phyloP scores from a whole-genome alignment of 2,888 invertebrate species.

The Abscondita cerata region DNA sequence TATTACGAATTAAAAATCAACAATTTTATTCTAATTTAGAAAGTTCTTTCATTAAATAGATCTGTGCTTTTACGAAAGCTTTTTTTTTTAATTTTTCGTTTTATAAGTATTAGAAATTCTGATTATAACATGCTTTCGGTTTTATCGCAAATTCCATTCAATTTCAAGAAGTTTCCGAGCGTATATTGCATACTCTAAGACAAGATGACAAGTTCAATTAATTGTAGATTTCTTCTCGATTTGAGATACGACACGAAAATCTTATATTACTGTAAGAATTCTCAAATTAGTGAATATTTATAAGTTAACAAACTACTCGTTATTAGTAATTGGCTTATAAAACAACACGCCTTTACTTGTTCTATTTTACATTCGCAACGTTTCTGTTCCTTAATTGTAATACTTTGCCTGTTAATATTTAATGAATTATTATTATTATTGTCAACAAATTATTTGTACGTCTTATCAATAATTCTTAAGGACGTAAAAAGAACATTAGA shows the following conservation, averaged over 20 bases:
- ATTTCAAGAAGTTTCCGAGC: constrained; percentile 1
- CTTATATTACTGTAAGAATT: not conserved
- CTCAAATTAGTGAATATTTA: not conserved
- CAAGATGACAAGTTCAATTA: constrained; percentile 5
- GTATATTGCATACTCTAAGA: constrained; percentile 1
- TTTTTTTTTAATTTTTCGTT: not conserved
- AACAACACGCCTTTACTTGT: too few species aligned
- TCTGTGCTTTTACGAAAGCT: not conserved
- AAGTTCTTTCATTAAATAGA: not conserved
- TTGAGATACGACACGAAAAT: constrained; percentile 4
- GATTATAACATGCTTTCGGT: not conserved
- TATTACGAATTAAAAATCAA: not conserved
- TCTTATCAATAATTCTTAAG: too few species aligned
- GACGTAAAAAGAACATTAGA: too few species aligned
- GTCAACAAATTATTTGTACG: too few species aligned
- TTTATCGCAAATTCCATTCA: constrained; percentile 5
- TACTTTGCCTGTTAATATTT: too few species aligned
- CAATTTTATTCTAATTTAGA: constrained; percentile 5
- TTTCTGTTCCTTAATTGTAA: too few species aligned
- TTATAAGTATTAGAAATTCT: not conserved
- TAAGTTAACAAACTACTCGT: not conserved
- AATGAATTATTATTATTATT: too few species aligned
- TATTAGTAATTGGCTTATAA: too few species aligned
- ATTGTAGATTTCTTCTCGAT: constrained; percentile 1
- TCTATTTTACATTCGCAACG: too few species aligned